phyloP scores from a whole-genome alignment of 2,113 vertebrate genomes.

The Psittacara wagleri region DNA sequence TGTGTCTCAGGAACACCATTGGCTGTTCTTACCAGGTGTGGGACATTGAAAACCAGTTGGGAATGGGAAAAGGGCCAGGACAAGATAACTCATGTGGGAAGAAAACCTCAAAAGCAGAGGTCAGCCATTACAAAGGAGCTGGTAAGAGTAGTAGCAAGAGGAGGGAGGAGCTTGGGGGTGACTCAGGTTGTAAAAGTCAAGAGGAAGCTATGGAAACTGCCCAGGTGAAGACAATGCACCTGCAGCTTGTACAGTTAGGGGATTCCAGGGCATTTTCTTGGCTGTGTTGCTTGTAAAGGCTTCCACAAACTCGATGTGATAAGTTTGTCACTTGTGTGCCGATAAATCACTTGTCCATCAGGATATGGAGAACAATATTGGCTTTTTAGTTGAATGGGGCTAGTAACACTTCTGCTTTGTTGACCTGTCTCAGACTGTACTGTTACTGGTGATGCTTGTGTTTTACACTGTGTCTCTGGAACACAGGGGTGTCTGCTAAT shows the following conservation, averaged over 20 bases:
- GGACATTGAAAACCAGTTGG: not conserved
- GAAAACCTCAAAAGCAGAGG: not conserved
- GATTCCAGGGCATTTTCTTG: not conserved
- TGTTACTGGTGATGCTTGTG: fast-evolving
- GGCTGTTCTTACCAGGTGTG: fast-evolving
- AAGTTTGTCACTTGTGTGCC: not conserved
- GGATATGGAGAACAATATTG: fast-evolving
- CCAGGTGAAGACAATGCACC: not conserved
- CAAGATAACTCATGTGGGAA: fast-evolving
- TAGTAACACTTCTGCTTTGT: not conserved
- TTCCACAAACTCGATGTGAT: not conserved
- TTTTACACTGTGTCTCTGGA: not conserved
- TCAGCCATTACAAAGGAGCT: fast-evolving
- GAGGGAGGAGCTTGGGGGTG: not conserved
- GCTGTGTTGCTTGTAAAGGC: fast-evolving
- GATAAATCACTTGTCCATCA: fast-evolving
- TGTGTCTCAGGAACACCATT: not conserved
- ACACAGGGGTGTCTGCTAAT: conserved; percentile 80
- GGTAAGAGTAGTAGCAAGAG: not conserved
- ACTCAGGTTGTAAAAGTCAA: not conserved
- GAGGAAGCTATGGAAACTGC: not conserved
- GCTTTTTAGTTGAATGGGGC: not conserved
- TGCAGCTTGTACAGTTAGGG: not conserved
- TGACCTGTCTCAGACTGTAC: fast-evolving
- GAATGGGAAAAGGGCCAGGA: not conserved